phyloP scores from a whole-genome alignment of 2,888 invertebrate species.

The Xylota segnis region DNA sequence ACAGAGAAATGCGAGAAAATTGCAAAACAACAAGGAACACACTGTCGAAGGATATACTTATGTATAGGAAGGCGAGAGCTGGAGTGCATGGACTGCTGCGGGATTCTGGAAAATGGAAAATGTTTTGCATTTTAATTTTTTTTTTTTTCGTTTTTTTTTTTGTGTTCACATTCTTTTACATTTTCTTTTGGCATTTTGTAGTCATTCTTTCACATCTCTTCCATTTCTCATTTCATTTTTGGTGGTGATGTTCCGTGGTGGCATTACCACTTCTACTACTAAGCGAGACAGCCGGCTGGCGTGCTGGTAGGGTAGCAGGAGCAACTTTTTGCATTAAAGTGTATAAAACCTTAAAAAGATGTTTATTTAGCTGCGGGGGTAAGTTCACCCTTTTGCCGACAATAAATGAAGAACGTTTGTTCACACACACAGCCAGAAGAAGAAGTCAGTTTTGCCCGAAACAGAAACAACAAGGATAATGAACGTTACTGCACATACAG shows the following conservation, averaged over 20 bases:
- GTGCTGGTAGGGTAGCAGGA: slow-evolving; percentile 1
- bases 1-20: slow-evolving; percentile 47
- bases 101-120: slow-evolving; percentile 50
- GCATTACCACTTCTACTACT: slow-evolving; percentile 19
- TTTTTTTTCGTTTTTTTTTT: background rate
- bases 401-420: slow-evolving; percentile 59
- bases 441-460: slow-evolving; percentile 50
- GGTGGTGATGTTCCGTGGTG: slow-evolving; percentile 27
- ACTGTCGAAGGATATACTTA: slow-evolving; percentile 7
- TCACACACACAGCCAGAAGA: slow-evolving; percentile 13
- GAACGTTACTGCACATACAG: slow-evolving; percentile 27
- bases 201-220: slow-evolving; percentile 32
- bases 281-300: background rate
- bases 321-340: slow-evolving; percentile 60
- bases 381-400: slow-evolving; percentile 61
- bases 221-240: slow-evolving; percentile 43
- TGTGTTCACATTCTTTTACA: slow-evolving; percentile 29
- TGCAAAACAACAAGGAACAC: slow-evolving; percentile 29
- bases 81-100: background rate
- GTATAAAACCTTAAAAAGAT: slow-evolving; percentile 52
- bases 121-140: slow-evolving; percentile 51
- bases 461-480: slow-evolving; percentile 53
- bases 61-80: background rate
- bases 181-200: slow-evolving; percentile 31
- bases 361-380: slow-evolving; percentile 65